Evolutionary conservation across 92 coral and sea anemone species (phyloP), one percentile per base, ranked within the genome.

Genomic region (Siderastrea radians): DNA sequence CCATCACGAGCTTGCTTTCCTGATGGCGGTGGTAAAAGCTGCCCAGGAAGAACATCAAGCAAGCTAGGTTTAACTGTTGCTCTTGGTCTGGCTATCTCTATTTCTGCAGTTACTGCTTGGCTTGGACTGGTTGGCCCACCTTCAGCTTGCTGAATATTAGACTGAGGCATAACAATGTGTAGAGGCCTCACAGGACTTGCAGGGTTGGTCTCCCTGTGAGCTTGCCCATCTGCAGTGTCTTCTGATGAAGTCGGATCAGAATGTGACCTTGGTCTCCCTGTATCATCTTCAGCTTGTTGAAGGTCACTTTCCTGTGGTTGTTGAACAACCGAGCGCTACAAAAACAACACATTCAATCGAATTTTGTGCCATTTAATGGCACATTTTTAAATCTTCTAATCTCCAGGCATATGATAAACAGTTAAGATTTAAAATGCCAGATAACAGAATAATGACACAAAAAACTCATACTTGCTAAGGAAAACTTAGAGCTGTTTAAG

Each of bases 11-110:
- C 78, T 78, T 92, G 93, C 64, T 93, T 90, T 43, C 98, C 96
- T 6, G 98, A 91, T 12, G 98, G 98, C 3, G 98, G 98, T 9
- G 98, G 98, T 44, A 95, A 66, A 71, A 95, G 88, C 91, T 93
- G 96, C 49, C 95, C 98, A 68, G 98, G 98, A 8, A 71, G 93
- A 43, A 77, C 86, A 63, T 95, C 98, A 55, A 95, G 84, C 12
- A 95, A 80, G 78, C 95, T 92, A 58, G 93, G 86, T 83, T 95
- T 95, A 19, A 93, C 86, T 26, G 90, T 38, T 43, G 96, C 98
- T 49, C 96, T 76, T 4, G 98, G 98, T 82, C 98, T 82, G 38
- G 93, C 94, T 66, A 95, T 95, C 51, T 87, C 88, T 17, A 87
- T 91, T 43, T 86, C 88, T 7, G 90, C 90, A 10, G 88, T 82